Base-by-base conservation (phyloP, 2,113 vertebrate genomes). In the Phyllopteryx taeniolatus region DNA sequence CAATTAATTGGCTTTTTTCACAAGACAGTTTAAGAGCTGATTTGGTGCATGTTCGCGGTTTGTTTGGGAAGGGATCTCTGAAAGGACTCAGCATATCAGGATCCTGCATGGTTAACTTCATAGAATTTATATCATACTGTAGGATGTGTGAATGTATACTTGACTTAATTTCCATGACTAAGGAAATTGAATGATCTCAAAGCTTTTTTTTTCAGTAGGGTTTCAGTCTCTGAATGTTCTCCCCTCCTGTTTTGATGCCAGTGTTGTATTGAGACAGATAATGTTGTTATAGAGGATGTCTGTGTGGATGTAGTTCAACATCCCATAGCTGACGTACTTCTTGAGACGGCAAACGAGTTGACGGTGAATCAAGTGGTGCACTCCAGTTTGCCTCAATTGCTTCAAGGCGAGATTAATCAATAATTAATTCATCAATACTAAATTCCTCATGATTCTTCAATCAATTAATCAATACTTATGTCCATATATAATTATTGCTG, bases 1-100 rank as follows among this genome's bases (percentile, higher is more conserved):
- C 35, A 74, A 66, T 69, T 66, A 66, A 66, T 66, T 66, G 64
- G 64, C 44, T 66, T n/a, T 66, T 66, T 49, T 66, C 44, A 42
- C 63, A 46, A 66, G 63, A 66, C 4, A 46, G 13, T 46, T 62
- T 62, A 0, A 13, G 20, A n/a, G n/a, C n/a, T 2, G 63, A 17
- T 66, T 66, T 46, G 43, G 63, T 15, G 13, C n/a, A 46, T 44
- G 63, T 42, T 35, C 35, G 33, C 4, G 3, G 33, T 31, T 19
- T 39, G 10, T 46, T 66, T 47, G 43, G 43, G 63, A 60, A 33
- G 27, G 60, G 17, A 62, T 39, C 14, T 61, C 8, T 39, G 17
- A 62, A 39, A 39, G 14, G 42, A 22, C 46, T 27, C 42, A 27
- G 63, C n/a, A 66, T 27, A 27, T 46, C 2, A 15, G 12, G 5